phyloP scores from a whole-genome alignment of 2,113 vertebrate species.

The Noturus placidus region DNA sequence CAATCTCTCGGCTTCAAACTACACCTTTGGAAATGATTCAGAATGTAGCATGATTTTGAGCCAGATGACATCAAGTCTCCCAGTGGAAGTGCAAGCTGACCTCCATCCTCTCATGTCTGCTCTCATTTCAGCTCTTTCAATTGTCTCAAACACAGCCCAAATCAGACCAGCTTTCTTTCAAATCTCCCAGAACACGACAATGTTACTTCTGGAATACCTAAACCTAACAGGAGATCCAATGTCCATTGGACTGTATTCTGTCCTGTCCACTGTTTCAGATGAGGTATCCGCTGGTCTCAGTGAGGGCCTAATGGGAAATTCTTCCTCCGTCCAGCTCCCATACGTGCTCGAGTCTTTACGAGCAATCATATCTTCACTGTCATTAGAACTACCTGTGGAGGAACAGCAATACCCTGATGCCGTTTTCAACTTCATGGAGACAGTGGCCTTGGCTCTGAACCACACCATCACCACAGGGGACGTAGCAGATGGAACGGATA shows the following conservation, averaged over 20 bases:
- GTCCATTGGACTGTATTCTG: not conserved
- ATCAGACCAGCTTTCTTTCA: slow-evolving; percentile 47
- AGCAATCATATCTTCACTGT: slow-evolving; percentile 23
- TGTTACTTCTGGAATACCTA: slow-evolving; percentile 39
- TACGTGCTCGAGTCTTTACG: slow-evolving; percentile 31
- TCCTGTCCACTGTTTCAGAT: slow-evolving; percentile 47
- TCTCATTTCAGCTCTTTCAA: slow-evolving; percentile 42
- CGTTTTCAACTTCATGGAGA: slow-evolving; percentile 49
- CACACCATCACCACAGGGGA: slow-evolving; percentile 31
- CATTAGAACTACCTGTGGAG: slow-evolving; percentile 36
- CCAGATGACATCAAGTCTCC: slow-evolving; percentile 32
- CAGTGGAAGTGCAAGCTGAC: slow-evolving; percentile 36
- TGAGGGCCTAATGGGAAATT: slow-evolving; percentile 26
- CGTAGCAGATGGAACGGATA: not conserved
- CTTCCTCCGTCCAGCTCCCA: slow-evolving; percentile 14
- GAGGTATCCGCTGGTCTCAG: slow-evolving; percentile 44
- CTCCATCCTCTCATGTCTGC: slow-evolving; percentile 18
- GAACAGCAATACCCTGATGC: slow-evolving; percentile 43
- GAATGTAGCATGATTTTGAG: slow-evolving; percentile 34
- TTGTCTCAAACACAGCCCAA: slow-evolving; percentile 42
- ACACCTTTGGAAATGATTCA: slow-evolving; percentile 15
- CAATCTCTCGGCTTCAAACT: slow-evolving; percentile 50
- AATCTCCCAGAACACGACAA: slow-evolving; percentile 46
- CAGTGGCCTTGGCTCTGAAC: slow-evolving; percentile 40
- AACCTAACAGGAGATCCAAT: slow-evolving; percentile 44